These are phyloP conservation scores for Clostera curtula DNA, from an alignment of 2,888 invertebrate species.

Conservation along the genomic window DNA sequence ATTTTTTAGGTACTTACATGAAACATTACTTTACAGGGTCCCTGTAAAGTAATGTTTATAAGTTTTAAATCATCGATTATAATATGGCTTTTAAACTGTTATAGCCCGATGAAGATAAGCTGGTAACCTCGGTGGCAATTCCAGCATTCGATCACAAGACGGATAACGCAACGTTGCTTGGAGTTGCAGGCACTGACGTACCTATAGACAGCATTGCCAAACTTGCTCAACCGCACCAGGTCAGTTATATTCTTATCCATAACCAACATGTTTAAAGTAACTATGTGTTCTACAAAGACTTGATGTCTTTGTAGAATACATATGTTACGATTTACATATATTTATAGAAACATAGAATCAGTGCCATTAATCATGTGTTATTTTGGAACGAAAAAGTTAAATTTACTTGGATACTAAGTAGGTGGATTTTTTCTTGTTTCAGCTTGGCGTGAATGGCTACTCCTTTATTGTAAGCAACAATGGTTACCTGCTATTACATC, in stretches of 20 bases:
- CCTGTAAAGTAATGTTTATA: too few species aligned
- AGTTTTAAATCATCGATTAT: too few species aligned
- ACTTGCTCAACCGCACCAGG: slow-evolving; percentile 92
- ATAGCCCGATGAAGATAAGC: slow-evolving; percentile 72
- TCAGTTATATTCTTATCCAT: slow-evolving; percentile 36
- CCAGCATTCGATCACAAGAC: slow-evolving; percentile 90
- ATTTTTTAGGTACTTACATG: too few species aligned
- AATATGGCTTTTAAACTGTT: slow-evolving; percentile 17
- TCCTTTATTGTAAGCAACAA: slow-evolving; percentile 98
- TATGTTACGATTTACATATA: too few species aligned
- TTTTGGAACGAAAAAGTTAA: too few species aligned
- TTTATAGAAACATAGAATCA: too few species aligned
- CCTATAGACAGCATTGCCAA: slow-evolving; percentile 93
- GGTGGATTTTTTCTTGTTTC: slow-evolving; percentile 42
- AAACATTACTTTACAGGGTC: too few species aligned
- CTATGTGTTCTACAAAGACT: too few species aligned
- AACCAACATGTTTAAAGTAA: background rate
- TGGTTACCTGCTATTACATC: slow-evolving; percentile 96
- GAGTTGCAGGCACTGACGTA: slow-evolving; percentile 96
- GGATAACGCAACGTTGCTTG: slow-evolving; percentile 86
- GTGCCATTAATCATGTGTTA: too few species aligned
- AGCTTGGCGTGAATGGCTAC: slow-evolving; percentile 97
- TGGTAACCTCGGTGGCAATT: slow-evolving; percentile 93
- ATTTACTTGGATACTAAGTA: too few species aligned
- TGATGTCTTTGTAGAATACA: too few species aligned